These are phyloP conservation scores for Eretmocerus hayati DNA, from an alignment of 2,888 invertebrate species.

Conservation along the genomic window DNA sequence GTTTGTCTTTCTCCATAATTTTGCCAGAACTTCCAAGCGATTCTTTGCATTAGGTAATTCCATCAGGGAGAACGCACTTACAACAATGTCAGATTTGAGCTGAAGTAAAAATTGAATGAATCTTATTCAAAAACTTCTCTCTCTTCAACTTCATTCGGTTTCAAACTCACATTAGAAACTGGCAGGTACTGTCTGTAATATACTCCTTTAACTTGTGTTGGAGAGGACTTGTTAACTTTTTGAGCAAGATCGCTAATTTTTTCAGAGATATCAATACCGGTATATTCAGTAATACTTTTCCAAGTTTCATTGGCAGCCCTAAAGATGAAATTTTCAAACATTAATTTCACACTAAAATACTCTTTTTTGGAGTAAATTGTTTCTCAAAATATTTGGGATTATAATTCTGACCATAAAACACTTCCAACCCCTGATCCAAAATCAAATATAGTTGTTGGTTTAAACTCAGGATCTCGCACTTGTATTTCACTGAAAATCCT, in stretches of 20 bases:
- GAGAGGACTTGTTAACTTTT: conserved; percentile 59
- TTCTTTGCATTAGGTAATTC: conserved; percentile 65
- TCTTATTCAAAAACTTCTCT: conserved; percentile 1
- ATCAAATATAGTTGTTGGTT: conserved; percentile 75
- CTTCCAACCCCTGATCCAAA: conserved; percentile 89
- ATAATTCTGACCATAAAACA: conserved; percentile 58
- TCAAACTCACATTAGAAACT: conserved; percentile 40
- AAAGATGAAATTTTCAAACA: conserved; percentile 19
- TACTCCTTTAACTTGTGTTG: conserved; percentile 55
- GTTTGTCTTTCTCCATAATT: conserved; percentile 81
- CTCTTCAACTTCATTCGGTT: conserved; percentile 3
- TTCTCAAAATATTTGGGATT: background rate
- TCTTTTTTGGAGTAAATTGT: conserved; percentile 1
- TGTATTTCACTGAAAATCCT: conserved; percentile 70
- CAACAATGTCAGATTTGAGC: conserved; percentile 70
- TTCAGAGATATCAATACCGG: conserved; percentile 74
- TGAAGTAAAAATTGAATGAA: conserved; percentile 34
- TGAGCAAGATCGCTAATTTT: conserved; percentile 79
- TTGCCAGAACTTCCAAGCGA: conserved; percentile 64
- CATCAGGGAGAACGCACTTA: conserved; percentile 73
- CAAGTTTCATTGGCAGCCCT: conserved; percentile 71
- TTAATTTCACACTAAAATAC: too few species aligned
- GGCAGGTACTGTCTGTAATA: conserved; percentile 80
- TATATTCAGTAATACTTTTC: conserved; percentile 72
- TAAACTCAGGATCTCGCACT: conserved; percentile 57